phyloP scores from a whole-genome alignment of 2,888 invertebrate species.

The Metallyticus violacea region DNA sequence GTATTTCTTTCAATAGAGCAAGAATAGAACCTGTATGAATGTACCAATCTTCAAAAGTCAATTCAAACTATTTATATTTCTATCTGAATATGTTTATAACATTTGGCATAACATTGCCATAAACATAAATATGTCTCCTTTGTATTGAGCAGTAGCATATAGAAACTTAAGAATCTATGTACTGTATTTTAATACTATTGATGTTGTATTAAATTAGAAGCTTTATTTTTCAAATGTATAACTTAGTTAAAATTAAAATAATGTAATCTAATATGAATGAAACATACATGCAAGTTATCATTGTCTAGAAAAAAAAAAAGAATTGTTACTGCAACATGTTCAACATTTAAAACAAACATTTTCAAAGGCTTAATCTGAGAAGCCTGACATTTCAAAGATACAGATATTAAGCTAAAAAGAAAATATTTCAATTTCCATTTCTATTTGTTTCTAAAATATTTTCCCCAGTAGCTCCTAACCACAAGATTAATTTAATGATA shows the following conservation, averaged over 20 bases:
- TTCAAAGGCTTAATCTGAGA: neutral
- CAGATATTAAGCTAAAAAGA: neutral
- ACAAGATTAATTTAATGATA: too few species aligned
- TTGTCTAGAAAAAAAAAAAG: neutral
- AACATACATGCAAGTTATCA: neutral
- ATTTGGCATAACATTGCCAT: neutral
- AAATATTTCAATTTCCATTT: too few species aligned
- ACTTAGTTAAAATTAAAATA: neutral
- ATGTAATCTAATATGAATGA: neutral
- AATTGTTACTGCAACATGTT: too few species aligned
- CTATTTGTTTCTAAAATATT: too few species aligned
- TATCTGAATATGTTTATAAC: constrained; percentile 8
- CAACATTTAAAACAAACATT: neutral
- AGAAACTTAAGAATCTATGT: neutral
- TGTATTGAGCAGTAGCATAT: neutral
- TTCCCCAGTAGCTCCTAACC: too few species aligned
- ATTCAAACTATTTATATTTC: constrained; percentile 14
- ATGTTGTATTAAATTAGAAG: neutral
- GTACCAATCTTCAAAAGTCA: constrained; percentile 12
- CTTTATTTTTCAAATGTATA: neutral
- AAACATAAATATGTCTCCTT: neutral
- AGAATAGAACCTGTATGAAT: neutral
- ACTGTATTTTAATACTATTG: neutral
- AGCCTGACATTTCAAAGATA: neutral
- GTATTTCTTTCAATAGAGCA: neutral